Evolutionary conservation across 1,140 invertebrate genomes (phyloP), one percentile per base, ranked within the genome.

Genomic region (Sitophilus oryzae): DNA sequence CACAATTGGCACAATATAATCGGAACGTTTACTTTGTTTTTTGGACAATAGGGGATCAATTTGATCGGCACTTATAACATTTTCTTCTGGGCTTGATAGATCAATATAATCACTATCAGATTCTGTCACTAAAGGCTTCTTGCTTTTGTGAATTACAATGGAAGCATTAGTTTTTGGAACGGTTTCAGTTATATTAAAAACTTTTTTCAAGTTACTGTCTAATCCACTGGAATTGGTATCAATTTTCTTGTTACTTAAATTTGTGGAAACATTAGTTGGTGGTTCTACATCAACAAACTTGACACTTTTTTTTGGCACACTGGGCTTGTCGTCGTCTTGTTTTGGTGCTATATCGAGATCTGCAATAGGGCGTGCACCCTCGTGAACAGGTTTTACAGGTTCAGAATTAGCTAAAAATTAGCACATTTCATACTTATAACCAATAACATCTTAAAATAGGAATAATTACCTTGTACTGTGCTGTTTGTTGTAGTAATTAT

Each of bases 1-100:
- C 48, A 85, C 76, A 65, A 85, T 74, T 49, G 83, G 83, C 58
- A 85, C 74, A 34, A 86, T 74, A 68, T 82, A 80, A 56, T 77
- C 76, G 22, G 82, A 51, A 51, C 59, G 59, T 10, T 58, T 63
- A 43, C 15, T 44, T 56, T 59, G 60, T 9, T 38, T 52, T 14
- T 52, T 46, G 4, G 42, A 21, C 6, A 36, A 11, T 18, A 23
- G 2, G 15, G 44, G 44, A 46, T 55, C 43, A 22, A 55, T 55
- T 55, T 55, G 43, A 22, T 55, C 44, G 3, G 44, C n/a, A 38
- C 25, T 40, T 21, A 55, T 11, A 5, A 14, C 22, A 14, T 25
- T 47, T 19, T 49, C 34, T 38, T 49, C 38, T 3, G 47, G 38
- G 20, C 42, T 42, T 18, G n/a, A 42, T 35, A 14, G 2, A 19